Evolutionary conservation across 2,797 vertebrate genomes (phyloP).

Genomic region (Halcyon leucocephala): DNA sequence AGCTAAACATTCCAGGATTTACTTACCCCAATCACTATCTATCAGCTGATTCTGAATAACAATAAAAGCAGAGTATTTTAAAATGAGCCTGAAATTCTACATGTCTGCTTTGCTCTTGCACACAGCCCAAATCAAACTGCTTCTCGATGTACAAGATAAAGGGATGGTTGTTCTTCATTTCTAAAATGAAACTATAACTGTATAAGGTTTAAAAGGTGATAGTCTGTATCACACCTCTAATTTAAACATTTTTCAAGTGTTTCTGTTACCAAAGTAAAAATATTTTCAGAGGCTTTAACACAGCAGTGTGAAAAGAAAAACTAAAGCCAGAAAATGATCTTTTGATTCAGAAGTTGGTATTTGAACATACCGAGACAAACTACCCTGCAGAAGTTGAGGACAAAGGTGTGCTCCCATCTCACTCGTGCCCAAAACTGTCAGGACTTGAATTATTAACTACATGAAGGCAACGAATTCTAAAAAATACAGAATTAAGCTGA

Average conservation of each 20-base stretch:
- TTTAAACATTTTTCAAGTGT: slow-evolving; percentile 46
- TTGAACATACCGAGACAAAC: slow-evolving; percentile 13
- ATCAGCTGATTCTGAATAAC: slow-evolving; percentile 47
- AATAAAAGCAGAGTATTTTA: slow-evolving; percentile 44
- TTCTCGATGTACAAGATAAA: slow-evolving; percentile 11
- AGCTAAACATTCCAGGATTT: neutral
- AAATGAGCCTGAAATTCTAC: slow-evolving; percentile 25
- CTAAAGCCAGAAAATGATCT: neutral
- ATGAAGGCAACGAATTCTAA: neutral
- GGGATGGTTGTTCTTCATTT: slow-evolving; percentile 10
- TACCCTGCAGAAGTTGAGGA: neutral
- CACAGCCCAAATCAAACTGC: neutral
- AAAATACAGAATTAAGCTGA: neutral
- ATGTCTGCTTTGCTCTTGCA: slow-evolving; percentile 31
- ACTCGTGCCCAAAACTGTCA: neutral
- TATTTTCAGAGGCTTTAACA: slow-evolving; percentile 45
- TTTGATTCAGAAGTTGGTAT: slow-evolving; percentile 44
- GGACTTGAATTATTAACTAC: slow-evolving; percentile 3
- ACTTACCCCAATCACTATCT: neutral
- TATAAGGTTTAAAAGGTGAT: neutral
- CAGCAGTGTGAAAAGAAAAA: slow-evolving; percentile 35
- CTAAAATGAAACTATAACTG: neutral
- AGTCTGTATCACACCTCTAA: slow-evolving; percentile 17
- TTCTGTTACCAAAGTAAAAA: slow-evolving; percentile 48
- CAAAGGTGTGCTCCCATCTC: neutral